These are phyloP conservation scores for Conus canariensis DNA, from an alignment of 2,888 invertebrate genomes.

Conservation along the genomic window DNA sequence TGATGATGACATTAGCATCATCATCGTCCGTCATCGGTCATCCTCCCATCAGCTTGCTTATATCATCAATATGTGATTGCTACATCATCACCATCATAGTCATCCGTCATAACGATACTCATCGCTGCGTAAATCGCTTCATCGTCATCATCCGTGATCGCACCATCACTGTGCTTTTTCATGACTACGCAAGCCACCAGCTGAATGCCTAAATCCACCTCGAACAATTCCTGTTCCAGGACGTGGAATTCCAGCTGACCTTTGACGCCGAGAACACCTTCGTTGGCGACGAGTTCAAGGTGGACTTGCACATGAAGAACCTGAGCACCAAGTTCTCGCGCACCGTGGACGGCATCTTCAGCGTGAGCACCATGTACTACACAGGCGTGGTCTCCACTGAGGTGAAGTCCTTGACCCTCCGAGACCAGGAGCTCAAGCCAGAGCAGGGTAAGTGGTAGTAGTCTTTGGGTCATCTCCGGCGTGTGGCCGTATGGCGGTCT, in stretches of 20 bases:
- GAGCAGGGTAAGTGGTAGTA: constrained; percentile 39
- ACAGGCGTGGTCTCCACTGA: constrained; percentile 88
- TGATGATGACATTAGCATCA: too few species aligned
- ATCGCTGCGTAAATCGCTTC: too few species aligned
- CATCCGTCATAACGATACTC: too few species aligned
- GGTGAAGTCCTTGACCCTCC: constrained; percentile 86
- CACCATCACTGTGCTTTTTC: too few species aligned
- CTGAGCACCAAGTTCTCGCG: constrained; percentile 84
- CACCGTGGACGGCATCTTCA: constrained; percentile 85
- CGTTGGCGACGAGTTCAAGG: constrained; percentile 87
- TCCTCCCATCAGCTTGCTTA: too few species aligned
- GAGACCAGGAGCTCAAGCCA: constrained; percentile 77
- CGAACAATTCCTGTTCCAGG: constrained; percentile 79
- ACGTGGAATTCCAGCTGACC: constrained; percentile 88
- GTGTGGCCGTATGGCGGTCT: too few species aligned
- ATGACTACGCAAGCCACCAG: too few species aligned
- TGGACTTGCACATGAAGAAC: constrained; percentile 86
- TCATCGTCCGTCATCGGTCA: constrained; percentile 79
- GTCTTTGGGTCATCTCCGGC: background rate
- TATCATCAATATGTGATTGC: too few species aligned
- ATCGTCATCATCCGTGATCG: too few species aligned
- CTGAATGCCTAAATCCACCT: too few species aligned
- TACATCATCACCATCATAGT: too few species aligned
- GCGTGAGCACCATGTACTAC: constrained; percentile 90
- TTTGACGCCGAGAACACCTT: constrained; percentile 88